A percentile compares a stretch with the other conserved stretches of the same genome.
These are phyloP conservation scores for Clusia tigrina DNA, from an alignment of 2,888 invertebrate genomes.

Conservation along the genomic window DNA sequence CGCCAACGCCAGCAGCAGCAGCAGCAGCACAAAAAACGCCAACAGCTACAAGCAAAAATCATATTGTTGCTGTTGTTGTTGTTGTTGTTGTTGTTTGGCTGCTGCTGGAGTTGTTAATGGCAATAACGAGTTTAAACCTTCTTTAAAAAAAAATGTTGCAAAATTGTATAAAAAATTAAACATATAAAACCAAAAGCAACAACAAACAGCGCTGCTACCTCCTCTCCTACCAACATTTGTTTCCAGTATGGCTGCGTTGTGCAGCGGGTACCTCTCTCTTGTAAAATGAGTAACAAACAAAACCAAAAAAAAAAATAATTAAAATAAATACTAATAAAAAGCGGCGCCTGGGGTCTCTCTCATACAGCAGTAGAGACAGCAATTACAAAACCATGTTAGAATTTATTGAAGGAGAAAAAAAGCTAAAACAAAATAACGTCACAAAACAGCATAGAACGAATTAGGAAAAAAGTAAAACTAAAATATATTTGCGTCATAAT, in stretches of 20 bases:
- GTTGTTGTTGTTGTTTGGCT: conserved; percentile 22
- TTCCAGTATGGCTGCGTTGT: no score
- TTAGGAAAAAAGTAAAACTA: background rate
- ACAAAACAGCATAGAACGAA: no score
- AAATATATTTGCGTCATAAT: conserved; percentile 1
- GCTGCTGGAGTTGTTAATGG: conserved; percentile 32
- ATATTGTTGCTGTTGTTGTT: background rate
- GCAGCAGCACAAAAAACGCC: conserved; percentile 4
- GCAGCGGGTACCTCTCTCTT: no score
- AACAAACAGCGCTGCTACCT: background rate
- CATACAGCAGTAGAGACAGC: background rate
- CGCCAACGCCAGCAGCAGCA: conserved; percentile 16
- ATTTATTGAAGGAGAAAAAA: conserved; percentile 23
- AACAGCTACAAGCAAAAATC: background rate
- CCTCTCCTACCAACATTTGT: no score
- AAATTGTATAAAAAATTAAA: conserved; percentile 37
- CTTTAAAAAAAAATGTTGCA: conserved; percentile 46
- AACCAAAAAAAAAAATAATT: no score
- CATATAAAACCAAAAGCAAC: background rate
- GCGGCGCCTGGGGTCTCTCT: no score
- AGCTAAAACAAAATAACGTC: conserved; percentile 18
- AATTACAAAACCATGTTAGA: conserved; percentile 15
- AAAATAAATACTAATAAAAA: background rate
- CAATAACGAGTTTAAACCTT: conserved; percentile 40
- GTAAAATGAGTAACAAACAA: background rate